Percentiles rank a stretch among this genome's conserved stretches.
These are phyloP conservation scores for Antechinus stuartii DNA, from an alignment of 2,113 vertebrate species.

Conservation along the genomic window DNA sequence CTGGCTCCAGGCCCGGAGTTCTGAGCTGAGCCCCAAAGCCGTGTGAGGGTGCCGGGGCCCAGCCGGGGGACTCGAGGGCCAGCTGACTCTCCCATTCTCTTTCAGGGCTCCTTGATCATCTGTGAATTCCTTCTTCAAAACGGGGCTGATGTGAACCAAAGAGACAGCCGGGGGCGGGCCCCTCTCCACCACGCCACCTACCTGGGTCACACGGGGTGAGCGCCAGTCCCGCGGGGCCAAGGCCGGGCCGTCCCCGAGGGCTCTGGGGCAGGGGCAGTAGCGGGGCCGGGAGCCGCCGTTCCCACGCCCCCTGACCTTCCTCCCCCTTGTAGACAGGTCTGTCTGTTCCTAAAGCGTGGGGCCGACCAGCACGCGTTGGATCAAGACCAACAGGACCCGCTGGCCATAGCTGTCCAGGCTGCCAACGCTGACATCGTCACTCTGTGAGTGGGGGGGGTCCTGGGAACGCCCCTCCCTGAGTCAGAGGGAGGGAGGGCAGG, in stretches of 20 bases:
- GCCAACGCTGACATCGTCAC: conserved; percentile 99
- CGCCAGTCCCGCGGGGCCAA: accelerated
- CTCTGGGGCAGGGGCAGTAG: accelerated
- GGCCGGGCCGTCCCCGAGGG: neutral
- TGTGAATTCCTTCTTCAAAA: conserved; percentile 98
- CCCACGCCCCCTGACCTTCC: neutral
- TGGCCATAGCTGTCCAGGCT: conserved; percentile 95
- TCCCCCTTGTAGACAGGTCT: conserved; percentile 91
- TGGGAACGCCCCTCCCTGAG: neutral
- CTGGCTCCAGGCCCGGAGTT: neutral
- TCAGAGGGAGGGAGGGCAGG: neutral
- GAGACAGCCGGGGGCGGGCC: conserved; percentile 90
- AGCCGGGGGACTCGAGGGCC: neutral
- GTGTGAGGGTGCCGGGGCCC: neutral
- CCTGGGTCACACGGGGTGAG: conserved; percentile 95
- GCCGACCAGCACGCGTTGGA: conserved; percentile 93
- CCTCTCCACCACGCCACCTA: conserved; percentile 95
- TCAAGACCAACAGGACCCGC: conserved; percentile 93
- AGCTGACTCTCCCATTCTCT: neutral
- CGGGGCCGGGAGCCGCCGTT: accelerated
- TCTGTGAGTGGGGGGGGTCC: conserved; percentile 85
- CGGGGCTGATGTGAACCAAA: conserved; percentile 96
- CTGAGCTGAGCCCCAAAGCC: neutral
- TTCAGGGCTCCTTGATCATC: conserved; percentile 93
- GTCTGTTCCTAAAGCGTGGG: conserved; percentile 96